Evolutionary conservation across 2,113 vertebrate species (phyloP), one percentile per base, ranked within the genome.

Genomic region (Xiphias gladius): DNA sequence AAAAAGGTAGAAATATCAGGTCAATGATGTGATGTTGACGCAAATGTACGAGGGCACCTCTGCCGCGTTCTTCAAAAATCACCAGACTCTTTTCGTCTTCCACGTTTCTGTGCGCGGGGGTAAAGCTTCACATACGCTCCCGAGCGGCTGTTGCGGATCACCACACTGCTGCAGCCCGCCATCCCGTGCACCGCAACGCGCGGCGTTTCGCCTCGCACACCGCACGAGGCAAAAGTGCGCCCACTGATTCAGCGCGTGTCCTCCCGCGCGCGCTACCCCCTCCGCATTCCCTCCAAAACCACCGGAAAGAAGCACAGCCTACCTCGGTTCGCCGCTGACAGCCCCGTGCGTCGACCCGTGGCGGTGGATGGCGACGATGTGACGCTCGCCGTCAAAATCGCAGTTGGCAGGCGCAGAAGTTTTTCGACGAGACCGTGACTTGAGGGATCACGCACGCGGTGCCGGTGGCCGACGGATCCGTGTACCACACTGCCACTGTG

Each of bases 341-440:
- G 86, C 80, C 79, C 82, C 74, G 61, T 41, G 12, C 30, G 86
- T 87, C 77, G 86, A 83, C 86, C 81, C 68, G 72, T 52, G 67
- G 71, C 73, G 17, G 63, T 1, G 69, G 73, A 70, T 67, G 85
- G 50, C 35, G 68, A 76, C 83, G 55, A 50, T 30, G 79, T 82
- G 79, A 62, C 71, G 30, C 73, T 77, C 63, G 73, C 85, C 52
- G 83, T 24, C 7, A 66, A 69, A 75, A 86, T 77, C 73, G n/a
- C 76, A 80, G 80, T 28, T 85, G 68, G 48, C 26, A 4, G 41
- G 82, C 77, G 57, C 77, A 81, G 84, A 94, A 93, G 88, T 94
- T 94, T 92, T 84, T 9, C n/a, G 69, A 87, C 64, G 77, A 86
- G 76, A 68, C 71, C 43, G 66, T 26, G 80, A 73, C 57, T n/a